Evolutionary conservation across 2,113 vertebrate species (phyloP), one percentile per base, ranked within the genome.

Genomic region (Neodon shergylaensis): DNA sequence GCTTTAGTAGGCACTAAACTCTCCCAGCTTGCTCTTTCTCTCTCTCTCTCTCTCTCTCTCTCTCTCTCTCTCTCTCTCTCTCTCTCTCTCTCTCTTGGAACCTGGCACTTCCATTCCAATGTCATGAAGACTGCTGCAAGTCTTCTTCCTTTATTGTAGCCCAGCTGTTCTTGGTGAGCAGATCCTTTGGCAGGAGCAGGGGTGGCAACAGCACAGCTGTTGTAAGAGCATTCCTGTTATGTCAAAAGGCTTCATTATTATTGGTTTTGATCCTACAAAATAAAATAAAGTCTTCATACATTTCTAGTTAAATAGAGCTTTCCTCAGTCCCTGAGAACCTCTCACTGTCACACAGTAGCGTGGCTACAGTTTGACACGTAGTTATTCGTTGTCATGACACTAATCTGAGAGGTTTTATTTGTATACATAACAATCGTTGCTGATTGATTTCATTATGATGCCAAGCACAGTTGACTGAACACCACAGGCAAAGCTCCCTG

Each of bases 201-300:
- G 66, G 90, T 21, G 88, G 66, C 58, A 78, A 95, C 93, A 97
- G 97, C 66, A 85, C 63, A 97, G 96, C 90, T 97, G 95, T 86
- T 97, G 68, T 21, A 92, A 86, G 52, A 74, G 82, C 97, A 90
- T 76, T 96, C 42, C 85, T 89, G 52, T 97, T 91, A 95, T 65
- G 54, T 65, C 94, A 81, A 63, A 97, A 96, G 94, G 12, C 58
- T 73, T 76, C 11, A 95, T 86, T n/a, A 81, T 36, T 61, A 92
- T 94, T 44, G 1, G 31, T 63, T 95, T 17, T 85, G 95, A 95
- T n/a, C 92, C 61, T 94, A 85, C 88, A 90, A 76, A 95, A 70
- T 63, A 17, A 79, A 39, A 4, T 42, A 95, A 91, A 44, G 17
- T 19, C 28, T 89, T 79, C 54, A 77, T 3, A 36, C 81, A 83